A percentile compares a stretch with the other conserved stretches of the same genome.
These are phyloP conservation scores for Labia minor DNA, from an alignment of 2,888 invertebrate genomes.

Conservation along the genomic window DNA sequence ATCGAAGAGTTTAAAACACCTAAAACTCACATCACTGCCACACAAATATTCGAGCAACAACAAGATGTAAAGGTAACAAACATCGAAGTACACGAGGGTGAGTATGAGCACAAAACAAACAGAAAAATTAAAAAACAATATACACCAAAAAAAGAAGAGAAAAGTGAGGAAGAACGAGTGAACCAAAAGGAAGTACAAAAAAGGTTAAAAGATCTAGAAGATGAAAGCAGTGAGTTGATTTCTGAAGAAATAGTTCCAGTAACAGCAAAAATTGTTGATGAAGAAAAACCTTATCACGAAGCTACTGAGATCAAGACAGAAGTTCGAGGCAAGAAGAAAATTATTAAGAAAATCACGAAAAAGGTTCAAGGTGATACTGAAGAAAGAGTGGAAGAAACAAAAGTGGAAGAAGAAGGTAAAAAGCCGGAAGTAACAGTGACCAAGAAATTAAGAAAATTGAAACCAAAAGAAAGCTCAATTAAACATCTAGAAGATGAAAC, in stretches of 20 bases:
- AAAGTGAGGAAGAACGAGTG: conserved; percentile 31
- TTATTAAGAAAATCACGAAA: not conserved
- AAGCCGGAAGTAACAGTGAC: conserved; percentile 15
- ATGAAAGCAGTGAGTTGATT: not conserved
- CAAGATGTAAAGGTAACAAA: conserved; percentile 23
- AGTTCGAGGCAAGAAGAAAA: not conserved
- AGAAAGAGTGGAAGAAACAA: conserved; percentile 25
- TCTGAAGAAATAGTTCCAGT: not conserved
- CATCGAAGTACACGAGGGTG: conserved; percentile 23
- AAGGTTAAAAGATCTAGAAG: conserved; percentile 27
- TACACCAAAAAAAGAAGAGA: conserved; percentile 24
- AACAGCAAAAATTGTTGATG: not conserved
- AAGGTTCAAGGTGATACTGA: conserved; percentile 8
- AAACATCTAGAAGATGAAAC: conserved; percentile 14
- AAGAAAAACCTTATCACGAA: not conserved
- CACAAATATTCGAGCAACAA: conserved; percentile 23
- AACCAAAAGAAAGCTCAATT: not conserved
- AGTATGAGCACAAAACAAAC: conserved; percentile 21
- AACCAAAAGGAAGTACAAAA: conserved; percentile 34
- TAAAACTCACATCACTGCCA: conserved; percentile 25
- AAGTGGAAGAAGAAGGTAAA: conserved; percentile 22
- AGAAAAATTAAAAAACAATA: not conserved
- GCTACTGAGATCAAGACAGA: not conserved
- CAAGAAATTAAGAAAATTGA: not conserved
- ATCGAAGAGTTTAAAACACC: conserved; percentile 27